Conservation (phyloP, 2,113 vertebrate species). For the Grantiella picta region DNA sequence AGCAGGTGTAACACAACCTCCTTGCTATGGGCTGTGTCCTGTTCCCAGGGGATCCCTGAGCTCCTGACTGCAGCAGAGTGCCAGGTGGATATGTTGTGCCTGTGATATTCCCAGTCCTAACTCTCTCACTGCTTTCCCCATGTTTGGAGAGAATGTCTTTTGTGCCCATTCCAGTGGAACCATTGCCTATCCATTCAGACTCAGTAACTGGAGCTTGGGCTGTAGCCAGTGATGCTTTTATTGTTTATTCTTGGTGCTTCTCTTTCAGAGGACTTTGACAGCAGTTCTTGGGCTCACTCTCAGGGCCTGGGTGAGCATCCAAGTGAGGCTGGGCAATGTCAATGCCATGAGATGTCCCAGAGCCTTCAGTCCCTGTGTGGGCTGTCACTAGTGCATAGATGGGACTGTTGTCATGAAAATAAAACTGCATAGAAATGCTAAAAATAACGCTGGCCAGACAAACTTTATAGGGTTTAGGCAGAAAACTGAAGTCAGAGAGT, state of each 20-base stretch:
- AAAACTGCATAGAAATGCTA: background rate
- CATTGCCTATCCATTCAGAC: background rate
- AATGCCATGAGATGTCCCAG: background rate
- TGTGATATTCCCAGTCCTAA: background rate
- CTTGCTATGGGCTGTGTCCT: background rate
- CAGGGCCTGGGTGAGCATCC: background rate
- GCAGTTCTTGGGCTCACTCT: background rate
- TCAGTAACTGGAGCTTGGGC: background rate
- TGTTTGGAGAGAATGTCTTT: background rate
- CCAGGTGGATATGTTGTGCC: background rate
- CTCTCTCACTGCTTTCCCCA: background rate
- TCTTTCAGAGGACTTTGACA: background rate
- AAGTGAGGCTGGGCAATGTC: background rate
- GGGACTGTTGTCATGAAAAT: background rate
- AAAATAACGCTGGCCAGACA: constrained; percentile 7
- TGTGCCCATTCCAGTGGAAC: background rate
- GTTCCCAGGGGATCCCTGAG: too few species aligned
- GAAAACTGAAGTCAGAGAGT: background rate
- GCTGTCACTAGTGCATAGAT: background rate
- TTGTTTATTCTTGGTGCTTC: background rate
- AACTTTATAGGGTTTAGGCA: constrained; percentile 10
- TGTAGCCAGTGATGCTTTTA: rapidly evolving
- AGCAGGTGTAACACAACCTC: background rate
- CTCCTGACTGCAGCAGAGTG: background rate
- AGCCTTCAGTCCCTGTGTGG: rapidly evolving